These are phyloP conservation scores for Pseudomyrmex sp. DNA, from an alignment of 1,140 invertebrate species.

Conservation along the genomic window DNA sequence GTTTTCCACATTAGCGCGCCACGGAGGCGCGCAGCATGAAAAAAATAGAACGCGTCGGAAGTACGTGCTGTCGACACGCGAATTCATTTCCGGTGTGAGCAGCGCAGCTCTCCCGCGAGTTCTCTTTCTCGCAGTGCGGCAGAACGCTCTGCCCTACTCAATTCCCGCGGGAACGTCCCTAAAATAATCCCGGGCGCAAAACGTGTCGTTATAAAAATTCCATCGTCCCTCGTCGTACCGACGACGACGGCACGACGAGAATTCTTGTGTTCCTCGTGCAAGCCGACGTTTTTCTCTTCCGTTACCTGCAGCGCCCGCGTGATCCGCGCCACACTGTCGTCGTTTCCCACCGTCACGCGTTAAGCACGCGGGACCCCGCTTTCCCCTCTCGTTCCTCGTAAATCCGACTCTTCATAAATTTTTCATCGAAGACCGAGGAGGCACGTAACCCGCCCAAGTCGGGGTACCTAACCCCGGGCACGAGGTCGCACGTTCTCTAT, in stretches of 20 bases:
- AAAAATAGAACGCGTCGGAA: conserved; percentile 9
- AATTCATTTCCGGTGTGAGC: conserved; percentile 47
- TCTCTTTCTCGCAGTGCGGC: background rate
- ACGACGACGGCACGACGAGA: conserved; percentile 36
- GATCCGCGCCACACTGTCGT: background rate
- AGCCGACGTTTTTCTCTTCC: conserved; percentile 34
- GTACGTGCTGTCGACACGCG: conserved; percentile 37
- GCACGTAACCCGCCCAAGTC: conserved; percentile 1
- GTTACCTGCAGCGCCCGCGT: background rate
- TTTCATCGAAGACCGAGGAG: conserved; percentile 51
- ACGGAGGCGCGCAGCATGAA: background rate
- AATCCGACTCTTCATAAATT: conserved; percentile 58
- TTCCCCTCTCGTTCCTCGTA: background rate
- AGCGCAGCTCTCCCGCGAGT: background rate
- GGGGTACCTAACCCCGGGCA: background rate
- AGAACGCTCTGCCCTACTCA: background rate
- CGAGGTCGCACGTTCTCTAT: conserved; percentile 17
- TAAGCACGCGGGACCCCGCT: background rate
- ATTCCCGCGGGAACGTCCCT: conserved; percentile 45
- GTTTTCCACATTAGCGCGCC: conserved; percentile 45
- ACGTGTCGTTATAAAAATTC: conserved; percentile 61
- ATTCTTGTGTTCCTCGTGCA: conserved; percentile 38
- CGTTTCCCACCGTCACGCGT: conserved; percentile 26
- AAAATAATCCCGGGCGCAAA: conserved; percentile 55
- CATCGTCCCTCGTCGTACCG: conserved; percentile 18